Evolutionary conservation across 1,140 invertebrate genomes (phyloP).

Genomic region (Carcinoscorpius rotundicauda): DNA sequence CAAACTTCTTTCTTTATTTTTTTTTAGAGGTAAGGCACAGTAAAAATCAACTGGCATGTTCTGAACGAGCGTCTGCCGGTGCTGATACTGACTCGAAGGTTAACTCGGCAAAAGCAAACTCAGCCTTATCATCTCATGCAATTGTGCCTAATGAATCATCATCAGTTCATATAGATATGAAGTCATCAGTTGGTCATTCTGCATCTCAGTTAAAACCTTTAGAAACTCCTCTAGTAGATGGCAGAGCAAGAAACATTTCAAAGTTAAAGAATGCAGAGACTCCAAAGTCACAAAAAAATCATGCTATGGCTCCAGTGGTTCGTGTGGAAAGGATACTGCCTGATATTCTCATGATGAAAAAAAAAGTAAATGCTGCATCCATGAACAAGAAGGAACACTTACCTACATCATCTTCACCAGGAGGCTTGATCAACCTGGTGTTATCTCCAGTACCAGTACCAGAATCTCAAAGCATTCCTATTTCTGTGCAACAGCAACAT

Average conservation of each 20-base stretch:
- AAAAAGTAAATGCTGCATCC: conserved; percentile 2
- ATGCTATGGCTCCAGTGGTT: conserved; percentile 5
- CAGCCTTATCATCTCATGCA: too few relatives aligned
- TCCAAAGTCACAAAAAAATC: conserved; percentile 4
- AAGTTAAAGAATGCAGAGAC: background rate
- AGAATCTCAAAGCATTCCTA: background rate
- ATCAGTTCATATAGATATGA: too few relatives aligned
- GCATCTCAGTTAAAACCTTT: too few relatives aligned
- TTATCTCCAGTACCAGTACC: background rate
- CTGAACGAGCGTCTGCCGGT: too few relatives aligned
- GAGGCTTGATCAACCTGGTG: background rate
- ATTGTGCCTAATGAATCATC: too few relatives aligned
- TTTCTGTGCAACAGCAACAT: background rate
- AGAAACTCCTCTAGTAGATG: too few relatives aligned
- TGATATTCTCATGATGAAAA: conserved; percentile 1
- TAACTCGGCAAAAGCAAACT: too few relatives aligned
- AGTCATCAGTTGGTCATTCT: too few relatives aligned
- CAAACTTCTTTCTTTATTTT: too few relatives aligned
- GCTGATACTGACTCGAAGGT: too few relatives aligned
- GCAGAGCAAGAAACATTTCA: background rate
- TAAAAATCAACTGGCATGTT: too few relatives aligned
- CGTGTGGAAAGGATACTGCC: background rate
- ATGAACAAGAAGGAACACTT: conserved; percentile 12
- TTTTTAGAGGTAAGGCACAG: too few relatives aligned
- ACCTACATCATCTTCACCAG: conserved; percentile 14